Percentiles rank a stretch among this genome's conserved stretches.
Conservation (phyloP, 2,113 vertebrate species). For the Phrynosoma blainvillii region DNA sequence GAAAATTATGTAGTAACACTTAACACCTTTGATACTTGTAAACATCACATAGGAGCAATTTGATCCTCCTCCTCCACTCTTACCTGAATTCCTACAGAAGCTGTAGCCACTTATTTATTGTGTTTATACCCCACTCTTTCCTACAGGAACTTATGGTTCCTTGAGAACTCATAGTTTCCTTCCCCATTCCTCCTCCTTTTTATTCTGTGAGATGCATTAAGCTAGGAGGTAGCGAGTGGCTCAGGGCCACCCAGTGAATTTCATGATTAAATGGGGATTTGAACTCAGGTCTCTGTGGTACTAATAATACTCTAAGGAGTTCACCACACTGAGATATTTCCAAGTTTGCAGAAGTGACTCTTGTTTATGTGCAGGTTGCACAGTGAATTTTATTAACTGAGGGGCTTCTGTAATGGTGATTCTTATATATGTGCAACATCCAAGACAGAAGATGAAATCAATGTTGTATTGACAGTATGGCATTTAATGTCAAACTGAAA, state of each 20-base stretch:
- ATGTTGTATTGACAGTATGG: conserved; percentile 21
- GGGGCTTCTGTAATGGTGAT: neutral
- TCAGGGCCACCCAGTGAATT: neutral
- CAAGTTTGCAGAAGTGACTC: neutral
- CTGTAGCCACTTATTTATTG: neutral
- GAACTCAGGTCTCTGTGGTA: neutral
- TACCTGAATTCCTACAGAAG: neutral
- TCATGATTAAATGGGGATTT: neutral
- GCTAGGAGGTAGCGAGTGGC: neutral
- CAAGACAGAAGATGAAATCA: conserved; percentile 9
- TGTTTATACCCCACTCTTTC: neutral
- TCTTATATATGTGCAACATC: neutral
- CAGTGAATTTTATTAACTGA: neutral
- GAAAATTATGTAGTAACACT: conserved; percentile 34
- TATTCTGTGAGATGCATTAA: neutral
- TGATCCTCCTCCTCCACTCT: neutral
- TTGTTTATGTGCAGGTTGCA: neutral
- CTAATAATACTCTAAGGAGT: neutral
- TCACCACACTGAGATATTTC: neutral
- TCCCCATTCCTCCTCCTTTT: neutral
- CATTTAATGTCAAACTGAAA: conserved; percentile 23
- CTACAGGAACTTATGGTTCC: neutral
- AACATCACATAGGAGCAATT: neutral
- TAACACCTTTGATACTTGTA: neutral
- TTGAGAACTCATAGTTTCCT: neutral